These are phyloP conservation scores for Daphoenositta chrysoptera DNA, from an alignment of 2,113 vertebrate species.

Conservation along the genomic window DNA sequence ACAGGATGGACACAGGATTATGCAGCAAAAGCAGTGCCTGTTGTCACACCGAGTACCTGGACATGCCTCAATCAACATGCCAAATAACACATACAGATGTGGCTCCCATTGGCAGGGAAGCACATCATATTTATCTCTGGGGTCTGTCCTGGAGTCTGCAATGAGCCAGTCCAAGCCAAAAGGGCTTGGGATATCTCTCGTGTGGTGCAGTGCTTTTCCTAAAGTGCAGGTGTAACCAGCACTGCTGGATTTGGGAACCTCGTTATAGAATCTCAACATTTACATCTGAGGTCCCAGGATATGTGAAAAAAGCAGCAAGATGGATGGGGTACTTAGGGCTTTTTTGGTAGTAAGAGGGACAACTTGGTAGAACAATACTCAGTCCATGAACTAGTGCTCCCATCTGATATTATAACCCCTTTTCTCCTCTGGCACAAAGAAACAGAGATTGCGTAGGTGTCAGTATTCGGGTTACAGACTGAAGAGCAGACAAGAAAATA, in stretches of 20 bases:
- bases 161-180: rapidly evolving
- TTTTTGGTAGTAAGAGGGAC: not conserved
- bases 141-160: not conserved
- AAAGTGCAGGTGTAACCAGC: rapidly evolving
- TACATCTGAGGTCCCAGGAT: not conserved
- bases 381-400: not conserved
- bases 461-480: conserved; percentile 14
- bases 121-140: not conserved
- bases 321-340: not conserved
- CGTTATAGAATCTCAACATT: not conserved
- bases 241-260: not conserved
- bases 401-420: not conserved
- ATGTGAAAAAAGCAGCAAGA: not conserved
- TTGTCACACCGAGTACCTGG: not conserved
- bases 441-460: not conserved
- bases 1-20: not conserved
- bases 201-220: not conserved
- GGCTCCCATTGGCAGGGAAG: not conserved
- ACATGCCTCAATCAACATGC: not conserved
- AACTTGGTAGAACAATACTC: not conserved
- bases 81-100: not conserved
- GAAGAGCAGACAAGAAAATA: conserved; percentile 44
- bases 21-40: not conserved
- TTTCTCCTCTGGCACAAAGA: not conserved
- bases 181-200: not conserved